Base-by-base conservation (phyloP, 2,113 vertebrate genomes). In the Fulica atra region DNA sequence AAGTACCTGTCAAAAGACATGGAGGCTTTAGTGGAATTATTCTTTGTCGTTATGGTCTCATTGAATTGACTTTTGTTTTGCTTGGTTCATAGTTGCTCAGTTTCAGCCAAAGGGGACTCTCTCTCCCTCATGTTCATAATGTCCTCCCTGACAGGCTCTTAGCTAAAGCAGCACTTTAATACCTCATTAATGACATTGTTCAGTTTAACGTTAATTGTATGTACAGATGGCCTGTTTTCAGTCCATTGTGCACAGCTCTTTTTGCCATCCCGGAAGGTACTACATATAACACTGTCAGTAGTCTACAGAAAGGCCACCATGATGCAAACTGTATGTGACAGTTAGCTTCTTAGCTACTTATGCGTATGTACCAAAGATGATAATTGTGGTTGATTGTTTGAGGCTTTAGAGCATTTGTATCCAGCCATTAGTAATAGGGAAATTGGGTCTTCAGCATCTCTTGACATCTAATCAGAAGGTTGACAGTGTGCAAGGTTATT, bases 201-300 rank as follows among this genome's bases (percentile, higher is more conserved):
- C 50, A 48, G 72, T 64, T 86, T 56, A 71, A 78, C 40, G 82
- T 60, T 81, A 90, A 92, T 94, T 65, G 65, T 88, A n/a, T 9
- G 0, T 92, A 29, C 92, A 94, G 93, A 96, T 96, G 92, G 82
- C 79, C 82, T 73, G 35, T 84, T 96, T 84, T 74, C 90, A 96
- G 92, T 72, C 77, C 80, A 81, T 56, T 95, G 89, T 94, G 89
- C 89, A 90, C 60, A 21, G 59, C 51, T 79, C 48, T 54, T 60
- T 48, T 48, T 90, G 31, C 76, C 53, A 31, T 78, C 92, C 68
- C 3, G 2, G 79, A 77, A 84, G 29, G 36, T 88, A 36, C 42
- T 26, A 2, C 1, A 0, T 46, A 15, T 13, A 74, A 3, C 9
- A 5, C 36, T 76, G 79, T 33, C 88, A 64, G 33, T 3, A 18